Evolutionary conservation across 1,140 invertebrate genomes (phyloP).

Genomic region (Oncopodura yosiiana): DNA sequence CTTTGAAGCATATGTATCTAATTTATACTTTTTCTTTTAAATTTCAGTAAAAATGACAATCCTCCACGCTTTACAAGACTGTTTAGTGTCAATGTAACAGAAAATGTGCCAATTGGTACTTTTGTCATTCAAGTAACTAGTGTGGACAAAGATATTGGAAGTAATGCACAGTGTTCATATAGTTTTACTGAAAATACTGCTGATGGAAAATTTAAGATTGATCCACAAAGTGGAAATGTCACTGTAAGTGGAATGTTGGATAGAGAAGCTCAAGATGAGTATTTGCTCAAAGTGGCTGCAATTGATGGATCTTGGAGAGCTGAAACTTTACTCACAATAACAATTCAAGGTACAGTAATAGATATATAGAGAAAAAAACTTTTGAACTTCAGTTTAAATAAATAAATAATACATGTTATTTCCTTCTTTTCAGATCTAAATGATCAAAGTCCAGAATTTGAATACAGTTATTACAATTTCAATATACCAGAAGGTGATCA

Average conservation of each 20-base stretch:
- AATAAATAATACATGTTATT: no score
- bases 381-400: no score
- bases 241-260: conserved; percentile 74
- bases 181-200: conserved; percentile 78
- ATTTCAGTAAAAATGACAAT: conserved; percentile 95
- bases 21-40: no score
- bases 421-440: no score
- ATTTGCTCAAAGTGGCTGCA: conserved; percentile 73
- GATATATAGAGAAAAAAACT: no score
- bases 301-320: conserved; percentile 80
- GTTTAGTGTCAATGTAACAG: conserved; percentile 88
- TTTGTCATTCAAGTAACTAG: conserved; percentile 88
- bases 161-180: conserved; percentile 80
- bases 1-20: no score
- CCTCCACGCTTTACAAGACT: conserved; percentile 82
- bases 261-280: conserved; percentile 81
- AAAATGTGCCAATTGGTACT: conserved; percentile 83
- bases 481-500: conserved; percentile 78
- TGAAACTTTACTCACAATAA: conserved; percentile 79
- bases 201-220: conserved; percentile 78
- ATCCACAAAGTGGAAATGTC: conserved; percentile 77
- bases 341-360: conserved; percentile 88
- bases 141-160: conserved; percentile 73
- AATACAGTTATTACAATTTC: conserved; percentile 74
- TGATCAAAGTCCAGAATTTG: conserved; percentile 84